A percentile compares a stretch with the other conserved stretches of the same genome.
phyloP scores from a whole-genome alignment of 2,888 invertebrate species.

The Parascotia fuliginaria region DNA sequence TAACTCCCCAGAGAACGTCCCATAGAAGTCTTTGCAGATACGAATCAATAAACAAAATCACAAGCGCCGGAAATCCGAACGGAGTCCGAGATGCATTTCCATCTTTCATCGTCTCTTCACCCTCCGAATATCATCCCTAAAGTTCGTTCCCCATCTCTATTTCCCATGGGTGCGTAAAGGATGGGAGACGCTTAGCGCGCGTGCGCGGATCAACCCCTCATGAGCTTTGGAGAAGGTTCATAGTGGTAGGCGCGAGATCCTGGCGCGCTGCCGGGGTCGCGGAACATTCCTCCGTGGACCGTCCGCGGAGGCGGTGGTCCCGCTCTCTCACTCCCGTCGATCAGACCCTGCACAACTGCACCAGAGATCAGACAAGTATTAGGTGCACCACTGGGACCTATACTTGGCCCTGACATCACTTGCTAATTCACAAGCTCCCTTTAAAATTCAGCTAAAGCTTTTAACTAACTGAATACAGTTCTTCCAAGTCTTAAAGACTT shows the following conservation, averaged over 20 bases:
- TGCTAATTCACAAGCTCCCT: slow-evolving; percentile 20
- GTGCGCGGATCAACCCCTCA: slow-evolving; percentile 81
- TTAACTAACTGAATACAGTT: slow-evolving; percentile 29
- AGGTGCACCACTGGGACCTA: slow-evolving; percentile 51
- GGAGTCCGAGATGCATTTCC: slow-evolving; percentile 84
- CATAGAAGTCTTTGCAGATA: slow-evolving; percentile 63
- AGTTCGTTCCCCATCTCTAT: slow-evolving; percentile 62
- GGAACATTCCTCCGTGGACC: slow-evolving; percentile 81
- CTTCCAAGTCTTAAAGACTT: slow-evolving; percentile 27
- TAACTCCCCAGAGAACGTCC: slow-evolving; percentile 64
- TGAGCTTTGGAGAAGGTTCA: slow-evolving; percentile 74
- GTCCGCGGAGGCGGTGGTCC: slow-evolving; percentile 82
- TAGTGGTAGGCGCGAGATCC: slow-evolving; percentile 75
- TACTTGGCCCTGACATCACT: slow-evolving; percentile 33
- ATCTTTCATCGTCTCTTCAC: slow-evolving; percentile 84
- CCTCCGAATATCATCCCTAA: slow-evolving; percentile 82
- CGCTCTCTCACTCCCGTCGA: slow-evolving; percentile 77
- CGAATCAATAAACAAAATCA: slow-evolving; percentile 85
- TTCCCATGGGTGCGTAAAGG: slow-evolving; percentile 59
- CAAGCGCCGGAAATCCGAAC: slow-evolving; percentile 84
- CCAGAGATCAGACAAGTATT: slow-evolving; percentile 35
- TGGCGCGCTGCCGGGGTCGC: slow-evolving; percentile 73
- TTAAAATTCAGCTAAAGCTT: slow-evolving; percentile 11
- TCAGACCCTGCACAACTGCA: slow-evolving; percentile 51
- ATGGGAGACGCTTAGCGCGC: slow-evolving; percentile 62